phyloP scores from a whole-genome alignment of 2,888 invertebrate species.

The Napeogenes sylphis region DNA sequence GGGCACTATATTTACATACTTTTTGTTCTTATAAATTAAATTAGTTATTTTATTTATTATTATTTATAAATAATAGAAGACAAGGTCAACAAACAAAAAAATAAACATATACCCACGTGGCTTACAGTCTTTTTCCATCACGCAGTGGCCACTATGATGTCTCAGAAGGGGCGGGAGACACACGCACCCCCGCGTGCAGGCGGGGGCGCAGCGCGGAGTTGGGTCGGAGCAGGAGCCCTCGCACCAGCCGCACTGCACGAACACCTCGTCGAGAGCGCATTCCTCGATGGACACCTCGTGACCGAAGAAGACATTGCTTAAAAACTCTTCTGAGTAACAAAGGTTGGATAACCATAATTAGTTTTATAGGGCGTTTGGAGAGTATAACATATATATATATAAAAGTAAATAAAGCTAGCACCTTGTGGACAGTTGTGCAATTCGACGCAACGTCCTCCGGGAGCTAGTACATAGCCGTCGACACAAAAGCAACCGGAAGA shows the following conservation, averaged over 20 bases:
- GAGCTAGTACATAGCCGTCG: slow-evolving; percentile 44
- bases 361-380: too few species aligned
- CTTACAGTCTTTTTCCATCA: slow-evolving; percentile 44
- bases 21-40: too few species aligned
- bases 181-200: slow-evolving; percentile 57
- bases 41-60: too few species aligned
- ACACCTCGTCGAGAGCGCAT: slow-evolving; percentile 57
- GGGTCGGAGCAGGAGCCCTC: slow-evolving; percentile 59
- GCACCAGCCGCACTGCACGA: slow-evolving; percentile 60
- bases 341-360: too few species aligned
- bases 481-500: slow-evolving; percentile 54
- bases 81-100: too few species aligned
- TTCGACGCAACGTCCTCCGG: slow-evolving; percentile 50
- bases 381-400: too few species aligned
- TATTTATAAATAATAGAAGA: too few species aligned
- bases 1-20: too few species aligned
- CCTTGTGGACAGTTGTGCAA: too few species aligned
- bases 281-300: slow-evolving; percentile 50
- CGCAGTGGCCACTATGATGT: slow-evolving; percentile 55
- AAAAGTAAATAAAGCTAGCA: too few species aligned
- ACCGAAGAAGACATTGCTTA: too few species aligned
- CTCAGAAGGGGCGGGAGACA: slow-evolving; percentile 58
- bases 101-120: slow-evolving; percentile 40
- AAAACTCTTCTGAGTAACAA: too few species aligned
- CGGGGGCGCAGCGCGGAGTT: slow-evolving; percentile 18